Base-by-base conservation (phyloP, 2,113 vertebrate genomes). In the Leiothrix lutea region DNA sequence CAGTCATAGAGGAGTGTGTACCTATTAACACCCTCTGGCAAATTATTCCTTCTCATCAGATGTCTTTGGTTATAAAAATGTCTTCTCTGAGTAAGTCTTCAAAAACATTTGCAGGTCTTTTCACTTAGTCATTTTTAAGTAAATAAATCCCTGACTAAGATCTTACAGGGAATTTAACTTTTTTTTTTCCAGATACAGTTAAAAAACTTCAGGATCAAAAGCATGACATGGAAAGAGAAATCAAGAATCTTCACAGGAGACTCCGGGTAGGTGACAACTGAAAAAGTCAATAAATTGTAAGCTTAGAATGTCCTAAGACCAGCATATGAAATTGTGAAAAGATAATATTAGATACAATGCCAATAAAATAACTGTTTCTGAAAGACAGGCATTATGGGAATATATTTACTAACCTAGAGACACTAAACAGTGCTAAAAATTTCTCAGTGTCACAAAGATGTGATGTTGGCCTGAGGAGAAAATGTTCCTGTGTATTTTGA, bases 141-240 rank as follows among this genome's bases (percentile, higher is more conserved):
- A 70, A 47, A 77, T 64, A 87, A 56, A 47, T 86, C 13, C 5
- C 16, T 54, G 61, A 58, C 33, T 81, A 74, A 84, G 16, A 35
- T 77, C 26, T 92, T 78, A 92, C 18, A 40, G 38, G 29, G 22
- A 73, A 62, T 62, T 83, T 72, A 1, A 80, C 54, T 73, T 88
- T 97, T 97, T 38, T 38, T 79, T 95, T 78, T 95, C 72, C 95
- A 98, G 99, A 99, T 96, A 98, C 99, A 1, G 99, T 99, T 86
- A 99, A 99, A 97, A 99, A 99, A 93, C 98, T 99, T 80, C 99
- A 99, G 92, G 99, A 99, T 94, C 99, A 99, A 96, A 99, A 99
- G 72, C 99, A 99, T 58, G 99, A 99, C 96, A 99, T 99, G 99
- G 99, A 99, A 93, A 98, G 99, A 95, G 99, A 99, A 94, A 99